Evolutionary conservation across 2,797 vertebrate genomes (phyloP), one percentile per base, ranked within the genome.

Genomic region (Pygocentrus nattereri): DNA sequence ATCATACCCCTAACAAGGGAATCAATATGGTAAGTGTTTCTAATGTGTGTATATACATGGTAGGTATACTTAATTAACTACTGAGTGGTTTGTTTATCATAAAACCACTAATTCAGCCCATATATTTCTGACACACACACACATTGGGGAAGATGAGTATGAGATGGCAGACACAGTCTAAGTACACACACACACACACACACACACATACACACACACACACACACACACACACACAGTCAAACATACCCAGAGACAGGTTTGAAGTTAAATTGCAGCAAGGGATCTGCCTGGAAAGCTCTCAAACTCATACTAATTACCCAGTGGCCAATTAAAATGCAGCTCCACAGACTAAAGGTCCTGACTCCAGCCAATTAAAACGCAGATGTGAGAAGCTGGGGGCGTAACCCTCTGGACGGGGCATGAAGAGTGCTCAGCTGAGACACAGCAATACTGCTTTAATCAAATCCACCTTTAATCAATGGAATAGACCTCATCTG

Each of bases 301-400:
- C 30, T 49, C 18, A 34, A 68, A 75, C 74, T 71, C 25, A 23
- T 13, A 76, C 73, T 84, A 77, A 80, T 76, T 79, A 79, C 76
- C 41, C 31, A 56, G 25, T 3, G 34, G 49, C 34, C 77, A 81
- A 80, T 85, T 83, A 78, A 74, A 80, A 77, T 72, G n/a, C 58
- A 62, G 30, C 44, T 72, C 67, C 59, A 76, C 34, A 18, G 41
- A 68, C 25, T 21, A 27, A 30, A 80, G 56, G 74, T 67, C 38
- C 19, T 54, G 71, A 83, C 67, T 67, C 21, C 16, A 27, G 70
- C 78, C 79, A 79, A 79, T 84, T 86, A 84, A 83, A 83, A 71
- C 10, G 1, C 65, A 79, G 82, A 59, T 27, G 15, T 30, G 74
- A 65, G 71, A 23, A 81, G 50, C 65, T 18, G 10, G 30, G 69